Evolutionary conservation across 2,113 vertebrate species (phyloP).

Genomic region (Malurus elegans): DNA sequence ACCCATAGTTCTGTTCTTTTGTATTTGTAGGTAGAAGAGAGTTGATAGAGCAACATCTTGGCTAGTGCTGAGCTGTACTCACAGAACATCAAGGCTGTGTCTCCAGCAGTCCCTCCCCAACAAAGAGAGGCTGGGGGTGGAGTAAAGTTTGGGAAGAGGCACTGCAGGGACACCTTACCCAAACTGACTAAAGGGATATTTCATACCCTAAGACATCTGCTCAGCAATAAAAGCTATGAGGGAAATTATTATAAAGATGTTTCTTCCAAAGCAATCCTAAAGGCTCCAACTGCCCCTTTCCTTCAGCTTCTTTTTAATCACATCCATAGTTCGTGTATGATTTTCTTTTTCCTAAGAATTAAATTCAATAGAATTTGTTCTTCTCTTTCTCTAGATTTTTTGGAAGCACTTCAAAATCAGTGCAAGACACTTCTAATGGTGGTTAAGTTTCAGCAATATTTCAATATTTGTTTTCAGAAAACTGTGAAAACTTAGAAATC

Average conservation of each 20-base stretch:
- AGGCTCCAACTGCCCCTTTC: fast-evolving
- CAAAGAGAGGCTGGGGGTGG: neutral
- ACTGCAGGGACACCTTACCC: neutral
- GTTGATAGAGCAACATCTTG: neutral
- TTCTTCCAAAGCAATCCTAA: neutral
- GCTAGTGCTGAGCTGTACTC: neutral
- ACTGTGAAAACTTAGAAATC: neutral
- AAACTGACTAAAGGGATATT: neutral
- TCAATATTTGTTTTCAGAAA: neutral
- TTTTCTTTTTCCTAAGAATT: neutral
- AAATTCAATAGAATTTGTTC: neutral
- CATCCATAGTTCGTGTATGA: neutral
- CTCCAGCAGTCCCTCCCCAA: neutral
- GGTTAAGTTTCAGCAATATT: neutral
- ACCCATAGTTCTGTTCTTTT: neutral
- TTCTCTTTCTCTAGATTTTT: neutral
- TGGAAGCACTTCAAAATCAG: neutral
- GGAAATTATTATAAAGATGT: neutral
- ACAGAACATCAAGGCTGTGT: neutral
- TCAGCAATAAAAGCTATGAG: neutral
- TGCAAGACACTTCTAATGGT: neutral
- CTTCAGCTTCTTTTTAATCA: neutral
- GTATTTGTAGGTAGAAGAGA: neutral
- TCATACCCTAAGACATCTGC: no score
- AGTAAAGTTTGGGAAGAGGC: neutral